These are phyloP conservation scores for Procambarus clarkii DNA, from an alignment of 1,140 invertebrate species.

Conservation along the genomic window DNA sequence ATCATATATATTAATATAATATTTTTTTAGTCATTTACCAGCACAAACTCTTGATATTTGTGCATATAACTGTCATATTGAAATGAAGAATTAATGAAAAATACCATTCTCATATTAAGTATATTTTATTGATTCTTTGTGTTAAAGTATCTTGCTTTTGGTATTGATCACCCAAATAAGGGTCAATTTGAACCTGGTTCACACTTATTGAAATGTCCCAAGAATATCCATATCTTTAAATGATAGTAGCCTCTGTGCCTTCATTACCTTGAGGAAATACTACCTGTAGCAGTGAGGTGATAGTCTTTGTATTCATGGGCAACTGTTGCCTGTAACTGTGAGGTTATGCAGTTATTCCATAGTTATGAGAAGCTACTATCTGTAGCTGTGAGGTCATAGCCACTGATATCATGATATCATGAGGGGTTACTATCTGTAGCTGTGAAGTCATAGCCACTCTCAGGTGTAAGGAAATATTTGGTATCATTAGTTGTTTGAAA, in stretches of 20 bases:
- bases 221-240: not conserved
- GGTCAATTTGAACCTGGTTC: constrained; percentile 2
- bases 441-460: not conserved
- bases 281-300: too few species aligned
- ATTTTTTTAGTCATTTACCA: not conserved
- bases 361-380: too few species aligned
- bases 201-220: not conserved
- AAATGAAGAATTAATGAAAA: not conserved
- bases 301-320: not conserved
- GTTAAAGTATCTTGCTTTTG: not conserved
- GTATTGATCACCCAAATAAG: constrained; percentile 6
- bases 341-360: not conserved
- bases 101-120: not conserved
- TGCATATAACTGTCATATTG: not conserved
- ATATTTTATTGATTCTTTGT: not conserved
- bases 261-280: too few species aligned
- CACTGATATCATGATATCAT: too few species aligned
- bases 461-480: not conserved
- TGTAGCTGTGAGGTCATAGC: too few species aligned
- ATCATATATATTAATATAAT: too few species aligned
- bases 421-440: too few species aligned
- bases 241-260: too few species aligned
- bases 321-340: not conserved
- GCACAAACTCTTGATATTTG: not conserved
- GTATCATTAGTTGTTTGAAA: not conserved